Percentiles rank a stretch among this genome's conserved stretches.
Evolutionary conservation across 2,797 vertebrate genomes (phyloP).

Genomic region (Bovichtus variegatus): DNA sequence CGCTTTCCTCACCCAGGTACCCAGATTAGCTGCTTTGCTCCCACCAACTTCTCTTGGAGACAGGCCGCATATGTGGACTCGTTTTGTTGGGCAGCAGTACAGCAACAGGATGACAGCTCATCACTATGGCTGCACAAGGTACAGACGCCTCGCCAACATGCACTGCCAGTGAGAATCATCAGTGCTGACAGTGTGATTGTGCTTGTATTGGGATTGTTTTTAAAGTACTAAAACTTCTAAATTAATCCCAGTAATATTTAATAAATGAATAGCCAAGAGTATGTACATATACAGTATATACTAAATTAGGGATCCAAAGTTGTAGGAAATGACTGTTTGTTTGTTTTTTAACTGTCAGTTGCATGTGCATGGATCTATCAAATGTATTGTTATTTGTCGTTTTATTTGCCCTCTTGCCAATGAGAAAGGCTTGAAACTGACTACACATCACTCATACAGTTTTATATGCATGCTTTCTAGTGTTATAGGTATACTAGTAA

Average conservation of each 20-base stretch:
- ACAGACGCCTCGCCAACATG: conserved; percentile 17
- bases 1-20: conserved; percentile 83
- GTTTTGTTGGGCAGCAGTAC: conserved; percentile 95
- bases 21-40: conserved; percentile 96
- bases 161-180: not conserved
- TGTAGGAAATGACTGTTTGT: not conserved
- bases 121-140: conserved; percentile 96
- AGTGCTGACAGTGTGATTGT: not conserved
- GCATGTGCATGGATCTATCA: too few relatives aligned
- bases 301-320: not conserved
- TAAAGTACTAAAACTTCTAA: not conserved
- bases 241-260: not conserved
- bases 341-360: too few relatives aligned
- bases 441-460: not conserved
- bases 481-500: not conserved
- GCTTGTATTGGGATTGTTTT: not conserved
- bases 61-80: conserved; percentile 94
- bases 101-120: conserved; percentile 86
- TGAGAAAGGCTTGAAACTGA: not conserved
- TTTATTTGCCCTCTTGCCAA: not conserved
- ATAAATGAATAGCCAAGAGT: not conserved
- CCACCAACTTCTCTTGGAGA: conserved; percentile 90
- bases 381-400: not conserved
- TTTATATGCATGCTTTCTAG: not conserved
- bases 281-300: not conserved